Evolutionary conservation across 2,113 vertebrate genomes (phyloP).

Genomic region (Tychaedon coryphoeus): DNA sequence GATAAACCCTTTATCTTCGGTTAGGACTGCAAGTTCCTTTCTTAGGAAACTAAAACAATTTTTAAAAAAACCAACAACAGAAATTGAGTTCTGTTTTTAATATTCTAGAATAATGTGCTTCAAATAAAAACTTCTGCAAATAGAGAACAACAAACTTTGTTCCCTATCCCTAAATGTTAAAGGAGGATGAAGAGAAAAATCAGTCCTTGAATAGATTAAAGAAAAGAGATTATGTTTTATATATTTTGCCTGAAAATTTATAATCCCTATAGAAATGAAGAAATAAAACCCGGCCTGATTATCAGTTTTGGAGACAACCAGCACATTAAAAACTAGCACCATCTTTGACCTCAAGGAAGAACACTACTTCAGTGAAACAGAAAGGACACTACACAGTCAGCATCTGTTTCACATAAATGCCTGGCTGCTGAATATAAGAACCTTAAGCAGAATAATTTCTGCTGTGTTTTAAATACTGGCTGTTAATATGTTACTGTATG

Average conservation of each 20-base stretch:
- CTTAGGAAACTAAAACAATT: neutral
- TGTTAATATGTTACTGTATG: neutral
- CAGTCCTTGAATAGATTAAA: neutral
- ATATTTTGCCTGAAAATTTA: neutral
- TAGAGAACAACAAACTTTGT: neutral
- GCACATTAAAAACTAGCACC: conserved; percentile 5
- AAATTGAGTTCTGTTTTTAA: neutral
- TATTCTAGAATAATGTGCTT: neutral
- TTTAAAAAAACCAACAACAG: neutral
- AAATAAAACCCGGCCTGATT: conserved; percentile 1
- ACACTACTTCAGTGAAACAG: conserved; percentile 27
- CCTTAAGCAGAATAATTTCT: neutral
- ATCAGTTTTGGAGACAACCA: neutral
- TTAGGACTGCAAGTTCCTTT: neutral
- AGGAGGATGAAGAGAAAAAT: neutral
- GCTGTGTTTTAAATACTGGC: neutral
- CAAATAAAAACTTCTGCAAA: neutral
- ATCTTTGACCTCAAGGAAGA: neutral
- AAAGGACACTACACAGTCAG: conserved; percentile 1
- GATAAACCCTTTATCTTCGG: neutral
- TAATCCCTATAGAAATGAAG: neutral
- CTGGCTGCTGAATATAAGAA: conserved; percentile 33
- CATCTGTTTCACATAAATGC: conserved; percentile 58
- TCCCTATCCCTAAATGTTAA: neutral
- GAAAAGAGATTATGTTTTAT: neutral